These are phyloP conservation scores for human DNA, from an alignment of 2,113 vertebrate genomes.

Conservation along the genomic window GRCh38 chr4:75552501-75553000, in stretches of 20 bases:
- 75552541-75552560: background rate
- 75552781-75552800: background rate
- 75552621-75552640: background rate
- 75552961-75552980: background rate
- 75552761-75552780: background rate
- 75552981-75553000: fast-evolving
- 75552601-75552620: background rate
- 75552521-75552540: background rate
- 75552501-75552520: background rate
- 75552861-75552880: background rate
- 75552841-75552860: background rate
- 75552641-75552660: background rate
- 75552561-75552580: background rate
- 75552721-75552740: background rate
- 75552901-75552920: background rate
- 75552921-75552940: background rate
- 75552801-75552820: background rate
- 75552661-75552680: background rate
- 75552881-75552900: background rate
- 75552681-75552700: background rate
- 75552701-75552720: background rate
- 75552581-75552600: background rate
- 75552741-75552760: background rate
- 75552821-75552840: background rate
- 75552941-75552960: background rate